Evolutionary conservation across 2,797 vertebrate genomes (phyloP).

Genomic region (Malacoctenus gilli): DNA sequence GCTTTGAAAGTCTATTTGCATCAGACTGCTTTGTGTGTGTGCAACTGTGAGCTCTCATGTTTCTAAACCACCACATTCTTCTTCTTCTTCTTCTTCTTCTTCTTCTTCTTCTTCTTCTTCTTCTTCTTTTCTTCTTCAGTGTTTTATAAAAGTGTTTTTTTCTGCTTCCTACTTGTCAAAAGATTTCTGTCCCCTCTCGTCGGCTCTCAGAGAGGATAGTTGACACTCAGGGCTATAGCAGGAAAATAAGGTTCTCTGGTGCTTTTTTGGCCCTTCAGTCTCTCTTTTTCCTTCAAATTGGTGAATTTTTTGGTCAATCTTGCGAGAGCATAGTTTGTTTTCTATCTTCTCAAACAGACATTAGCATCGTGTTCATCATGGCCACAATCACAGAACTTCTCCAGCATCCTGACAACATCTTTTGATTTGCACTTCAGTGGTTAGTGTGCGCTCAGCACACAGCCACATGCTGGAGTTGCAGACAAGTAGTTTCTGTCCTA

Average conservation of each 20-base stretch:
- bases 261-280: constrained; percentile 49
- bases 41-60: constrained; percentile 11
- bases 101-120: too few species aligned
- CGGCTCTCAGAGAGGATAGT: constrained; percentile 22
- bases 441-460: constrained; percentile 25
- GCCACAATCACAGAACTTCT: constrained; percentile 24
- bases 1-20: constrained; percentile 59
- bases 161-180: constrained; percentile 34
- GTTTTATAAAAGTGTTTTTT: constrained; percentile 52
- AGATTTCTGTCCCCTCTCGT: constrained; percentile 51
- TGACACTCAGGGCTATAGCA: constrained; percentile 24
- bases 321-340: constrained; percentile 51
- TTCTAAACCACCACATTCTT: constrained; percentile 20
- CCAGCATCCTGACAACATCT: not conserved
- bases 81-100: too few species aligned
- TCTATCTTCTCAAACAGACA: constrained; percentile 35
- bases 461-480: constrained; percentile 34
- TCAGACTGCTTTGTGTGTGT: constrained; percentile 15
- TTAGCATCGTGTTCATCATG: constrained; percentile 34
- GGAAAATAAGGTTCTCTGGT: constrained; percentile 52
- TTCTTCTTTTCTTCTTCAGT: too few species aligned
- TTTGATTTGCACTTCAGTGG: constrained; percentile 39
- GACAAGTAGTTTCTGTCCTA: constrained; percentile 5
- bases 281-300: constrained; percentile 46
- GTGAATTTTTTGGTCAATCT: constrained; percentile 32